Percentiles rank a stretch among this genome's conserved stretches.
Conservation (phyloP, 2,113 vertebrate species). For the Fukomys damarensis region DNA sequence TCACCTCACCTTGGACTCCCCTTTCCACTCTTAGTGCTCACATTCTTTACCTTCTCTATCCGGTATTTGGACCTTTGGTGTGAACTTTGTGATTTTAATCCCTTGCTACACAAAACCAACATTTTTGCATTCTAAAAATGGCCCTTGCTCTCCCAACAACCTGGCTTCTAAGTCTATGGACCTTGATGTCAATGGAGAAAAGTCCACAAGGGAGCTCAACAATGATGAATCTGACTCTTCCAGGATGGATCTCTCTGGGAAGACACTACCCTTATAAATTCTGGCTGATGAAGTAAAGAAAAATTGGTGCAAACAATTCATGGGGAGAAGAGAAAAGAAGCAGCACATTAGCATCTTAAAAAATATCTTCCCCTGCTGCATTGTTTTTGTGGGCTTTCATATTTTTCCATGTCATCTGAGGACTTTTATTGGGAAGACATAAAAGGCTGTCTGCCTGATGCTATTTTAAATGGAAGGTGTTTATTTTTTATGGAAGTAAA, state of each 20-base stretch:
- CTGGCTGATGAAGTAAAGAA: neutral
- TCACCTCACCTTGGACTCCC: neutral
- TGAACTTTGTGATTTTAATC: neutral
- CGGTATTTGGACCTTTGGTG: neutral
- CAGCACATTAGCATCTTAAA: neutral
- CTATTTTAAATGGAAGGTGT: slow-evolving; percentile 59
- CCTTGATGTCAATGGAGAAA: neutral
- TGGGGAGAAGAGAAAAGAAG: neutral
- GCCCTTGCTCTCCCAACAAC: neutral
- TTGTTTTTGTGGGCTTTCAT: neutral
- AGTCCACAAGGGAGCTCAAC: neutral
- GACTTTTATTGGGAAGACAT: slow-evolving; percentile 50
- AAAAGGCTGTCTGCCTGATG: slow-evolving; percentile 39
- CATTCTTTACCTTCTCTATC: neutral
- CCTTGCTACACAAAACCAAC: neutral
- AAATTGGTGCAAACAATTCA: neutral
- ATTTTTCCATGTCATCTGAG: slow-evolving; percentile 13
- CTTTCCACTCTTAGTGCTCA: neutral
- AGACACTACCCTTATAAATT: neutral
- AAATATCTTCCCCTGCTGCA: neutral
- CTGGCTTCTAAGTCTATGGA: neutral
- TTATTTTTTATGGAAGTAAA: slow-evolving; percentile 27
- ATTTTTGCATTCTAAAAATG: neutral
- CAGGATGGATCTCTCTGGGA: neutral
- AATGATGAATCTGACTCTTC: neutral